Base-by-base conservation (phyloP, 1,140 invertebrate species). In the Formica exsecta region DNA sequence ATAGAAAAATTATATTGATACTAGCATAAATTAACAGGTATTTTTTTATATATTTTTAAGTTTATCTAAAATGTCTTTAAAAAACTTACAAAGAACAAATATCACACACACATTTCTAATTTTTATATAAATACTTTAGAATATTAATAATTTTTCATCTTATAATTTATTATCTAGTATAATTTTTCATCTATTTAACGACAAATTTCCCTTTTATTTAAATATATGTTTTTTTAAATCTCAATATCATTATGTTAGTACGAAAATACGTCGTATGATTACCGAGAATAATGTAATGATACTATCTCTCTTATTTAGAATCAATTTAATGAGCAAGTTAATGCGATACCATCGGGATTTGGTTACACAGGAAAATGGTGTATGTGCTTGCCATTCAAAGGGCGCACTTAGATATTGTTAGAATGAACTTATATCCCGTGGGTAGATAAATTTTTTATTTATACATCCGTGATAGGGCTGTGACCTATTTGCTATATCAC, bases 261-360 rank as follows among this genome's bases (percentile, higher is more conserved):
- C 29, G 22, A 44, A 44, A 62, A 11, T 41, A 68, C n/a, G 41
- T 29, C 64, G 3, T 71, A 66, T 16, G 44, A 80, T 80, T 80
- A 70, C 54, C 48, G 36, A 38, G 38, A 61, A 54, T 73, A 61
- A 81, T 3, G n/a, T 66, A 66, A 79, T 38, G 51, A 32, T 44
- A 73, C 66, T 2, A 59, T 81, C 66, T 29, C 41, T n/a, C 25
- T 65, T 81, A 81, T 54, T 73, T 68, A 29, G 73, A 41, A 81
- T 81, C 79, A 71, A 81, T 73, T 81, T 81, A 81, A 81, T 81
- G 54, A 81, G 54, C 36, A 25, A 81, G 51, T 44, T 59, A 81
- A 81, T 81, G 19, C 19, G 66, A 81, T 81, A 73, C 32, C 48
- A 73, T 70, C 25, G 38, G 38, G 66, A 9, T 81, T 81, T 22